Percentiles rank a stretch among this genome's conserved stretches.
phyloP scores from a whole-genome alignment of 2,888 invertebrate species.

The Cheilosia pagana region DNA sequence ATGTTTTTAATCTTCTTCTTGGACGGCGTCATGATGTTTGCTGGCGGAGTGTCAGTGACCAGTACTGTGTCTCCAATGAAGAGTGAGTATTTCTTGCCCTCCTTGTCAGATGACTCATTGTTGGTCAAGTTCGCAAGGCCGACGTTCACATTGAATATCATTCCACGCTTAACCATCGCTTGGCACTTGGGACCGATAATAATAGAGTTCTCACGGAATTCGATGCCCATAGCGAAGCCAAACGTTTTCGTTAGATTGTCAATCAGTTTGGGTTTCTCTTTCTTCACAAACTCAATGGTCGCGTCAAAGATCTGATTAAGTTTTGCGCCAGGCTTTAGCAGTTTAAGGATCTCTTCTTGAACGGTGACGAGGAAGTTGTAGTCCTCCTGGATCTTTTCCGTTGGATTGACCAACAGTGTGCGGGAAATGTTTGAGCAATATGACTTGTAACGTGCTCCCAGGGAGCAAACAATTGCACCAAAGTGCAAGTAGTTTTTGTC shows the following conservation, averaged over 20 bases:
- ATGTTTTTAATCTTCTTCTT: constrained; percentile 98
- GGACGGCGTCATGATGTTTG: constrained; percentile 93
- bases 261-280: constrained; percentile 92
- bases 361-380: constrained; percentile 95
- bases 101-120: constrained; percentile 91
- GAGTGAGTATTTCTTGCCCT: constrained; percentile 95
- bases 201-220: constrained; percentile 97
- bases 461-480: constrained; percentile 96
- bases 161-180: constrained; percentile 92
- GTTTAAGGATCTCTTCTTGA: constrained; percentile 95
- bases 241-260: constrained; percentile 97
- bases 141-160: constrained; percentile 98
- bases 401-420: constrained; percentile 97
- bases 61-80: constrained; percentile 99
- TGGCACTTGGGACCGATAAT: constrained; percentile 95
- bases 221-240: constrained; percentile 99
- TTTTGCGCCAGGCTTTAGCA: constrained; percentile 91
- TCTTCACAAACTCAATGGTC: constrained; percentile 91
- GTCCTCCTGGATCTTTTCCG: constrained; percentile 90
- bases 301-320: constrained; percentile 94
- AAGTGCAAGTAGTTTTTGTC: constrained; percentile 98
- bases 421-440: constrained; percentile 99
- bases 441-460: constrained; percentile 97
- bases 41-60: constrained; percentile 94
- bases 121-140: constrained; percentile 95